Percentiles rank a stretch among this genome's conserved stretches.
Evolutionary conservation across 2,797 vertebrate genomes (phyloP).

Genomic region (Steatocranus sp.): DNA sequence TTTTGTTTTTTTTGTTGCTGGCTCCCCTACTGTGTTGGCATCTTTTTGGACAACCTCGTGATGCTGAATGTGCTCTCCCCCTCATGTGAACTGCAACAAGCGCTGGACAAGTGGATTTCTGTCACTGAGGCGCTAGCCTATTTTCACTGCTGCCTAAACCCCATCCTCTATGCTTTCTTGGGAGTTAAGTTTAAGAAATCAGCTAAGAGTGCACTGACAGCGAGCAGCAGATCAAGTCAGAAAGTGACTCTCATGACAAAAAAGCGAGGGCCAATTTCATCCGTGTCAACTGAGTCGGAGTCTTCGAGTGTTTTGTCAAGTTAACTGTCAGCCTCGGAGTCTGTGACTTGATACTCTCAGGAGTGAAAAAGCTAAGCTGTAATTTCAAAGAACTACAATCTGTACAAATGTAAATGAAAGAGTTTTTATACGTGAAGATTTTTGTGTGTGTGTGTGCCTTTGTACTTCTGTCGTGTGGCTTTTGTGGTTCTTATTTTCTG

Average conservation of each 20-base stretch:
- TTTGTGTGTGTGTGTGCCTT: background rate
- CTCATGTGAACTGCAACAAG: slow-evolving; percentile 79
- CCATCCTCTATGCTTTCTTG: slow-evolving; percentile 96
- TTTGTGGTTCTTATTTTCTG: background rate
- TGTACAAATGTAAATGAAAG: slow-evolving; percentile 66
- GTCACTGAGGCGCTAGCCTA: slow-evolving; percentile 92
- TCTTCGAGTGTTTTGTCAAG: slow-evolving; percentile 95
- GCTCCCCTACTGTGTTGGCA: slow-evolving; percentile 90
- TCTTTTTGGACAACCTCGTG: slow-evolving; percentile 87
- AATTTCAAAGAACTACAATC: slow-evolving; percentile 58
- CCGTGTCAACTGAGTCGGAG: slow-evolving; percentile 95
- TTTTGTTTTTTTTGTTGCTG: slow-evolving; percentile 94
- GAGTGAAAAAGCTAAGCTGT: slow-evolving; percentile 47
- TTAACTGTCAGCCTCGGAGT: slow-evolving; percentile 71
- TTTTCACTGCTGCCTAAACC: slow-evolving; percentile 98
- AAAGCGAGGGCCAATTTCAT: slow-evolving; percentile 90
- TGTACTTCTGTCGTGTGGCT: slow-evolving; percentile 5
- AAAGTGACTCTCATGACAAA: slow-evolving; percentile 87
- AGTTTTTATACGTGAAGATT: background rate
- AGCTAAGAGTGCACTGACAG: slow-evolving; percentile 83
- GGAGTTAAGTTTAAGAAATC: slow-evolving; percentile 96
- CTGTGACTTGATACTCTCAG: slow-evolving; percentile 2
- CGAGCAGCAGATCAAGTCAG: slow-evolving; percentile 88
- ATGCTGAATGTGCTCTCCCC: slow-evolving; percentile 75
- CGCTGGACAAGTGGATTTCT: slow-evolving; percentile 86